phyloP scores from a whole-genome alignment of 1,140 invertebrate genomes.

The Pogonognathellus flavescens region DNA sequence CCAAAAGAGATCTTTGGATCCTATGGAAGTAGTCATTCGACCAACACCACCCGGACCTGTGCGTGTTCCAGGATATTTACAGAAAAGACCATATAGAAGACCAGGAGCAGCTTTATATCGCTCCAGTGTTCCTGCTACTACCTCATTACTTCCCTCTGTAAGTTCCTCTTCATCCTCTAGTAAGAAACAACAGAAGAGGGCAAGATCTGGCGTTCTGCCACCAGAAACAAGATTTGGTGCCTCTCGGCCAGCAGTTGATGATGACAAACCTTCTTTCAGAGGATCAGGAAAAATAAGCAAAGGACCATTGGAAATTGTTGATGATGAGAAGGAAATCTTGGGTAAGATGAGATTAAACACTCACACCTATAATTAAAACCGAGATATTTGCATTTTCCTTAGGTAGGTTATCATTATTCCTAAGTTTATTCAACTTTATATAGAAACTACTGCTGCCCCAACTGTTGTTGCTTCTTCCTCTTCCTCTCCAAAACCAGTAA shows the following conservation, averaged over 20 bases:
- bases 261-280: conserved; percentile 52
- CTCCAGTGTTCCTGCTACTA: conserved; percentile 11
- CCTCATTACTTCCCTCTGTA: conserved; percentile 6
- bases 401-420: neutral
- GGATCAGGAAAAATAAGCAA: conserved; percentile 65
- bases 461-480: conserved; percentile 40
- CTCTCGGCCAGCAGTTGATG: conserved; percentile 26
- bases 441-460: conserved; percentile 48
- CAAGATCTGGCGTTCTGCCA: conserved; percentile 16
- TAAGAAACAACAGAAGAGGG: conserved; percentile 53
- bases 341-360: neutral
- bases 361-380: no score
- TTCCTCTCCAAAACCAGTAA: neutral
- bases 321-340: conserved; percentile 59
- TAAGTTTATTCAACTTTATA: neutral
- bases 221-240: conserved; percentile 46
- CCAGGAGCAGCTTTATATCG: conserved; percentile 66
- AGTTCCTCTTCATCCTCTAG: neutral
- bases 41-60: conserved; percentile 65
- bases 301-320: conserved; percentile 59
- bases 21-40: conserved; percentile 65
- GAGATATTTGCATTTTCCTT: neutral
- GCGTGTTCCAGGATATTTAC: conserved; percentile 65
- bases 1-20: conserved; percentile 61
- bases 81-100: conserved; percentile 64